These are phyloP conservation scores for Rhaphigaster nebulosa DNA, from an alignment of 2,888 invertebrate genomes.

Conservation along the genomic window DNA sequence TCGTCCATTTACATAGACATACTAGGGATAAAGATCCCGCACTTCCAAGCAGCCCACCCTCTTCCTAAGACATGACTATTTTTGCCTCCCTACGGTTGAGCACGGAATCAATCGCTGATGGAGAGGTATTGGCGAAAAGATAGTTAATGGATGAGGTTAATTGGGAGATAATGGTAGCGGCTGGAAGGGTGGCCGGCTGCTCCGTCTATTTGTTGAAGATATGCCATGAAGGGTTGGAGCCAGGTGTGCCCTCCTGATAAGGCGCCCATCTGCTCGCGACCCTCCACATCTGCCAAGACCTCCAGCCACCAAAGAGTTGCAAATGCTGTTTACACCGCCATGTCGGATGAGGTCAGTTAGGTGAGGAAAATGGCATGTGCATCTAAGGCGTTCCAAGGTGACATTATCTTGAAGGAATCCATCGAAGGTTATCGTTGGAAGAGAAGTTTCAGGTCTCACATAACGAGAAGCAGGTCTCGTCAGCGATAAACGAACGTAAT, in stretches of 20 bases:
- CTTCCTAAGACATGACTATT: neutral
- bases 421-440: neutral
- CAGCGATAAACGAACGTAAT: neutral
- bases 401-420: neutral
- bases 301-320: conserved; percentile 42
- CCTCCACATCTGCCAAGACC: conserved; percentile 56
- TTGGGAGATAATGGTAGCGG: conserved; percentile 28
- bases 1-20: neutral
- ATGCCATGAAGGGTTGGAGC: conserved; percentile 56
- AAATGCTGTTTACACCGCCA: conserved; percentile 52
- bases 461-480: neutral
- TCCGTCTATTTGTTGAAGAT: conserved; percentile 57
- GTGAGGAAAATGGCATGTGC: neutral
- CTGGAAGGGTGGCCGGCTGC: conserved; percentile 55
- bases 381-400: neutral
- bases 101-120: neutral
- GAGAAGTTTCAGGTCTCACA: neutral
- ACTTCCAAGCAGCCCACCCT: neutral
- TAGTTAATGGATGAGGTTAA: conserved; percentile 46
- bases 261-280: conserved; percentile 55
- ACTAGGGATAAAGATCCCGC: neutral
- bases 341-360: conserved; percentile 11
- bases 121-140: conserved; percentile 2
- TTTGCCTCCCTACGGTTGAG: no score
- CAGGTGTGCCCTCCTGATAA: conserved; percentile 52